Conservation (phyloP, 1,140 invertebrate genomes). For the Nephotettix cincticeps region DNA sequence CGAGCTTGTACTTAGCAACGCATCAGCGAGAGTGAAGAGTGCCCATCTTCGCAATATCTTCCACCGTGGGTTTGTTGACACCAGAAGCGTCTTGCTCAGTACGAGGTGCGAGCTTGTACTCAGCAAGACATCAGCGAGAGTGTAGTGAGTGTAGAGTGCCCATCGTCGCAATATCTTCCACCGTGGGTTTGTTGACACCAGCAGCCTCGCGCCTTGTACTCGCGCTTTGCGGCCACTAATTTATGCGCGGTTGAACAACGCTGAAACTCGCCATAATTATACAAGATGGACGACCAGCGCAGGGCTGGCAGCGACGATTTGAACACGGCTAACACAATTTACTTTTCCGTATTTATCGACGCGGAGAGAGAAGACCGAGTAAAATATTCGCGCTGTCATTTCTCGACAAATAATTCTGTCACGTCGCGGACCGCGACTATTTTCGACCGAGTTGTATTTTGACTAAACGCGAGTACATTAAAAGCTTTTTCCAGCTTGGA, state of each 20-base stretch:
- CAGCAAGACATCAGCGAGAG: too few species aligned
- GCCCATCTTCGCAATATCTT: too few species aligned
- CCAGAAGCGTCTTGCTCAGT: too few species aligned
- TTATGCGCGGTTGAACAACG: background rate
- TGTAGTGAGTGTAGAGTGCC: too few species aligned
- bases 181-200: too few species aligned
- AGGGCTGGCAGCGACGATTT: too few species aligned
- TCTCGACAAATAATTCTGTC: background rate
- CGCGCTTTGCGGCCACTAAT: background rate
- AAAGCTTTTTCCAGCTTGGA: slow-evolving; percentile 9
- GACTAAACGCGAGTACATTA: slow-evolving; percentile 1
- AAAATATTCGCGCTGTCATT: background rate
- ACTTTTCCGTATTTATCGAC: background rate
- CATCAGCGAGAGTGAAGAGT: too few species aligned
- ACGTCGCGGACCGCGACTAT: background rate
- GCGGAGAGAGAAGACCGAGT: background rate
- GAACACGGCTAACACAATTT: slow-evolving; percentile 2
- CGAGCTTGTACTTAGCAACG: too few species aligned
- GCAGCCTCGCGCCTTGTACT: too few species aligned
- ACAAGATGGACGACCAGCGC: background rate
- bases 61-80: too few species aligned
- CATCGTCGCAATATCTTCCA: too few species aligned
- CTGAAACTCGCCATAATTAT: slow-evolving; percentile 6
- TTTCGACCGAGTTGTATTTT: background rate
- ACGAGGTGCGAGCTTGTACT: too few species aligned